Conservation (phyloP, 2,113 vertebrate genomes). For the Pristiophorus japonicus region DNA sequence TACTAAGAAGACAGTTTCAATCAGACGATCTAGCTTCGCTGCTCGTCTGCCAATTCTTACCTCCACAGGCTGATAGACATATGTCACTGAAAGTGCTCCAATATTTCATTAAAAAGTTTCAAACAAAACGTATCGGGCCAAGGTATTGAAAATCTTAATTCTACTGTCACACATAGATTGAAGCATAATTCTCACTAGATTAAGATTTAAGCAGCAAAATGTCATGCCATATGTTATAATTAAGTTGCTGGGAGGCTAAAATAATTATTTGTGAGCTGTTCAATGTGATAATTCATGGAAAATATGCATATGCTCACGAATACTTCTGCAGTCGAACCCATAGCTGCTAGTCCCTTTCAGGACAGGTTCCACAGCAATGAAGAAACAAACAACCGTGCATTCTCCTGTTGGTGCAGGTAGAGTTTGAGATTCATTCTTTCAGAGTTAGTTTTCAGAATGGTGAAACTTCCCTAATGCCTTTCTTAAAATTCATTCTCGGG, state of each 20-base stretch:
- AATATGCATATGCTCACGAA: neutral
- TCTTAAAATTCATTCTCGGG: neutral
- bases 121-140: neutral
- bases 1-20: slow-evolving; percentile 3
- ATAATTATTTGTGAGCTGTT: neutral
- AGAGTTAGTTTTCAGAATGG: neutral
- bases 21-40: slow-evolving; percentile 9
- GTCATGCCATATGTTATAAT: neutral
- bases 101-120: neutral
- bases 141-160: neutral
- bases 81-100: neutral
- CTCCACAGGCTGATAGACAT: neutral
- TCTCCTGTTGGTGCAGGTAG: neutral
- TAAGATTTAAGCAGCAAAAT: neutral
- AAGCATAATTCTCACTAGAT: neutral
- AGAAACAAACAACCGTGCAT: neutral
- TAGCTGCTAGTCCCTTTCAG: neutral
- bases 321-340: neutral
- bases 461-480: neutral
- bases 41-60: neutral
- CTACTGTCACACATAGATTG: neutral
- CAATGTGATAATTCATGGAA: neutral
- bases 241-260: neutral
- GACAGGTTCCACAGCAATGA: neutral
- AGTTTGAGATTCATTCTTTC: neutral